A percentile compares a stretch with the other conserved stretches of the same genome.
These are phyloP conservation scores for Heliconius ethilla DNA, from an alignment of 2,888 invertebrate genomes.

Conservation along the genomic window DNA sequence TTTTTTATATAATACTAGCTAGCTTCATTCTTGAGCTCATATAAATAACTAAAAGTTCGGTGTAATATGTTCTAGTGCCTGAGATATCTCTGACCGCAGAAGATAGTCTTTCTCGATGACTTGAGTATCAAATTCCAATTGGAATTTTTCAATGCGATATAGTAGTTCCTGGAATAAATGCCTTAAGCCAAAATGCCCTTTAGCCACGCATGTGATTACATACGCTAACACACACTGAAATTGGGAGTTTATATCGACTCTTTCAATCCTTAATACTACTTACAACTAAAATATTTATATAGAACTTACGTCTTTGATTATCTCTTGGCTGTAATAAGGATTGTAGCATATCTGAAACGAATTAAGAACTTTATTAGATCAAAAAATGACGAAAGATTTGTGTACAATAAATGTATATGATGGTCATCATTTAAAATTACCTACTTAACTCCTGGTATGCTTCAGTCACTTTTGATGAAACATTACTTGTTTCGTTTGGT, in stretches of 20 bases:
- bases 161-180: no score
- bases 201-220: no score
- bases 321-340: constrained; percentile 77
- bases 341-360: constrained; percentile 80
- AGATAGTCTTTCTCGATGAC: not conserved
- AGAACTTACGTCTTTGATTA: constrained; percentile 72
- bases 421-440: no score
- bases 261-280: not conserved
- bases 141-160: not conserved
- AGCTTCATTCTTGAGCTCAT: not conserved
- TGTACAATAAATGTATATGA: no score
- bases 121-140: not conserved
- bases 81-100: not conserved
- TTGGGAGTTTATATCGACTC: not conserved
- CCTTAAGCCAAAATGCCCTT: no score
- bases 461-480: no score
- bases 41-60: no score
- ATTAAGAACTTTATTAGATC: constrained; percentile 10
- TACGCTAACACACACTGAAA: not conserved
- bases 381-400: no score
- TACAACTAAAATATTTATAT: not conserved
- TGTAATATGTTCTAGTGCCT: no score
- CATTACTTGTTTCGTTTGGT: no score
- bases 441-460: no score
- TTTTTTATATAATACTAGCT: not conserved